Percentiles rank a stretch among this genome's conserved stretches.
These are phyloP conservation scores for Monochamus alternatus DNA, from an alignment of 2,888 invertebrate genomes.

Conservation along the genomic window DNA sequence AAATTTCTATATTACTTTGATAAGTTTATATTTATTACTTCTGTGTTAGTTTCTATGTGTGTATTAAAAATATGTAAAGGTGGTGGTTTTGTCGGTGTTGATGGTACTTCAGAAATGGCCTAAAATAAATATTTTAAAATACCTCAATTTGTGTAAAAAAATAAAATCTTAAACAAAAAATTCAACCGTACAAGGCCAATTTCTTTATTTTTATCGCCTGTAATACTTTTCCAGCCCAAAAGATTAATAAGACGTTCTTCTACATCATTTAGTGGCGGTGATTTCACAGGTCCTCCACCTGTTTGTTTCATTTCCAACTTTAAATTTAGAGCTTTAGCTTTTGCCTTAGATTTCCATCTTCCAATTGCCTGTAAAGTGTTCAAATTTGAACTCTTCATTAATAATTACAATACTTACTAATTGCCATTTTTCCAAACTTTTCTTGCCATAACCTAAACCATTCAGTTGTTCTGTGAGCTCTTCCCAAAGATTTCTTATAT, in stretches of 20 bases:
- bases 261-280: background rate
- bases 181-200: background rate
- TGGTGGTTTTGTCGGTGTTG: too few species aligned
- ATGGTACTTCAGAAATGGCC: too few species aligned
- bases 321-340: background rate
- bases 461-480: background rate
- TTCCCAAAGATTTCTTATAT: background rate
- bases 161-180: too few species aligned
- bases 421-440: background rate
- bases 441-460: slow-evolving; percentile 2
- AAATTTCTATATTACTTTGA: too few species aligned
- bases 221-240: background rate
- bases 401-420: background rate
- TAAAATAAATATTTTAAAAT: too few species aligned
- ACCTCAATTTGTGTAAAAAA: too few species aligned
- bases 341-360: background rate
- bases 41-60: too few species aligned
- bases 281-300: slow-evolving; percentile 2
- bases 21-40: too few species aligned
- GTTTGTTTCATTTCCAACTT: background rate
- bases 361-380: slow-evolving; percentile 1
- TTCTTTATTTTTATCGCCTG: background rate
- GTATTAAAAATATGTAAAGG: too few species aligned
- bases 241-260: background rate
- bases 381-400: background rate